Percentiles rank a stretch among this genome's conserved stretches.
These are phyloP conservation scores for Pteria penguin DNA, from an alignment of 2,888 invertebrate species.

Conservation along the genomic window DNA sequence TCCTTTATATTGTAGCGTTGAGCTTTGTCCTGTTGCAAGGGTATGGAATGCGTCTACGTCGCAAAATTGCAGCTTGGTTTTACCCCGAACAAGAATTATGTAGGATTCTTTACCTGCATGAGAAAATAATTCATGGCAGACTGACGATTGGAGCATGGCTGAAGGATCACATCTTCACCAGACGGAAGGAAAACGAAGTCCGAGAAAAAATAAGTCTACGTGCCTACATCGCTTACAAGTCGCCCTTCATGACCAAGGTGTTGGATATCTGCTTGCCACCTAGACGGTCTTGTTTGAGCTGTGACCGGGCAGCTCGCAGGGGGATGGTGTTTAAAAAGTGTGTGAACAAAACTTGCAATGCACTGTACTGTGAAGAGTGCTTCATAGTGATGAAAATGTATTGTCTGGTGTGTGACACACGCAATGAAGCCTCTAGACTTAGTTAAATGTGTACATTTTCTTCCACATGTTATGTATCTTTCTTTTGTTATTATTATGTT, in stretches of 20 bases:
- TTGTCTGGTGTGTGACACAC: constrained; percentile 49
- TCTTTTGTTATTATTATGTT: too few relatives aligned
- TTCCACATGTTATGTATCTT: too few relatives aligned
- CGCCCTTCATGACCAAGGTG: neutral
- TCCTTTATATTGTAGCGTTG: constrained; percentile 50
- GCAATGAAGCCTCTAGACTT: too few relatives aligned
- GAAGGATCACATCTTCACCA: constrained; percentile 47
- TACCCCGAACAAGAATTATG: constrained; percentile 51
- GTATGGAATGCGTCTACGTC: constrained; percentile 52
- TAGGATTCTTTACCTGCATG: constrained; percentile 53
- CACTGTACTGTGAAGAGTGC: constrained; percentile 55
- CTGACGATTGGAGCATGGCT: constrained; percentile 50
- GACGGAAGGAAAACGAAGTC: constrained; percentile 46
- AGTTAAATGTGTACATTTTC: too few relatives aligned
- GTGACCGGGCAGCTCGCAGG: constrained; percentile 43
- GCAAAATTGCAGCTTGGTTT: constrained; percentile 55
- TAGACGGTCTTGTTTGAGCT: constrained; percentile 44
- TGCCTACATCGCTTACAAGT: constrained; percentile 4
- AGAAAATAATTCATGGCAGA: constrained; percentile 54
- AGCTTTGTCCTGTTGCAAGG: constrained; percentile 50
- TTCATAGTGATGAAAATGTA: constrained; percentile 35
- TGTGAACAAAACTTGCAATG: constrained; percentile 33
- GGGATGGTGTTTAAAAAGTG: constrained; percentile 31
- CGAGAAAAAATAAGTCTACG: constrained; percentile 35
- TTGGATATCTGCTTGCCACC: constrained; percentile 6